Evolutionary conservation across 2,797 vertebrate species (phyloP), one percentile per base, ranked within the genome.

Genomic region (Botia kubotai): DNA sequence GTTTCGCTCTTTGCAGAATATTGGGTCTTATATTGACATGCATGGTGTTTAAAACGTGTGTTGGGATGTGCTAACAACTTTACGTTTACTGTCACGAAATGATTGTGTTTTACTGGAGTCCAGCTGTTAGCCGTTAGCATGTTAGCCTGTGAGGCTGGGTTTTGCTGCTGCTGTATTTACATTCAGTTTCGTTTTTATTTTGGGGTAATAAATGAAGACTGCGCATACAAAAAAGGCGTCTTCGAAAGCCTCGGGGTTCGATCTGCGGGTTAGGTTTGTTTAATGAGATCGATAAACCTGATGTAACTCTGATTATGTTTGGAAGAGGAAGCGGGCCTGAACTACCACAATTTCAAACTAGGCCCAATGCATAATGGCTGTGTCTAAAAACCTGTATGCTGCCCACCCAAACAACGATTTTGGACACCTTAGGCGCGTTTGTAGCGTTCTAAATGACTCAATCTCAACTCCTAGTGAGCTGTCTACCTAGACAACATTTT

Each of bases 41-140:
- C 17, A 12, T 33, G 14, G 4, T 53, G 26, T 13, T 55, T 26
- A 55, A 68, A 74, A 80, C 12, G 0, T 10, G 17, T 17, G 62
- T 74, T 67, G 58, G 48, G 62, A 12, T 33, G 62, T 33, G 36
- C 58, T 60, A 16, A 48, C 19, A 3, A 36, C 60, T 66, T 36
- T 48, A 17, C 46, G 46, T 74, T 46, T 23, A 12, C 70, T 80
- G 79, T 80, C 79, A 80, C 71, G 71, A 60, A 36, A 62, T 19
- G 62, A 58, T 67, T 67, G 71, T 80, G 79, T 80, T 80, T 73
- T 60, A 70, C 50, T 80, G 39, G 79, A 50, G 48, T 67, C 71
- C 79, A 80, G 79, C 79, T 80, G 79, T 80, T 80, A 80, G 79
- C 79, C 63, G 79, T 57, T 80, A 80, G 79, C 79, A 60, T 4